A percentile compares a stretch with the other conserved stretches of the same genome.
phyloP scores from a whole-genome alignment of 2,113 vertebrate genomes.

The Pluvianellus socialis region DNA sequence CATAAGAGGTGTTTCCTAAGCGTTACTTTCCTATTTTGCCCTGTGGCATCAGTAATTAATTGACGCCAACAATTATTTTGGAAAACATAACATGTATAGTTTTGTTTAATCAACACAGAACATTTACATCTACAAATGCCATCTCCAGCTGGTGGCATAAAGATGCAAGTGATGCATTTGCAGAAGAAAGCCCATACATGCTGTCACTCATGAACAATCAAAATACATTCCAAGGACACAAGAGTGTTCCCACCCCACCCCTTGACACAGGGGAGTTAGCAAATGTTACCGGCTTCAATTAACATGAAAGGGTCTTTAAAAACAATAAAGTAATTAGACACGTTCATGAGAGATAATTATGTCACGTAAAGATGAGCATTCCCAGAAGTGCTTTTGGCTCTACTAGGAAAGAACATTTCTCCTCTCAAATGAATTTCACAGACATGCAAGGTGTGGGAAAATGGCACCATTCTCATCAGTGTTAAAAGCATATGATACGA shows the following conservation, averaged over 20 bases:
- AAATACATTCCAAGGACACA: not conserved
- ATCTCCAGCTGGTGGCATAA: not conserved
- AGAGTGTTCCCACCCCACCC: not conserved
- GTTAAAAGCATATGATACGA: conserved; percentile 74
- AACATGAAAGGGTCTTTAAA: conserved; percentile 42
- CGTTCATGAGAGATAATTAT: conserved; percentile 54
- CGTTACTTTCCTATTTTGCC: not conserved
- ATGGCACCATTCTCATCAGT: conserved; percentile 68
- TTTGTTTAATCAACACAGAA: not conserved
- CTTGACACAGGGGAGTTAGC: not conserved
- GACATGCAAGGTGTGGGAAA: not conserved
- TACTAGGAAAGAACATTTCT: conserved; percentile 39
- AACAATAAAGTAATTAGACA: conserved; percentile 60
- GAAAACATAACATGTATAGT: not conserved
- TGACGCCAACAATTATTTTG: not conserved
- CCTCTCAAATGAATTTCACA: not conserved
- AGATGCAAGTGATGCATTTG: not conserved
- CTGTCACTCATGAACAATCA: not conserved
- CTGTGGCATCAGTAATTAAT: not conserved
- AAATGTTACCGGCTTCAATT: conserved; percentile 50
- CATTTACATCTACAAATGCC: not conserved
- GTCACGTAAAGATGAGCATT: conserved; percentile 53
- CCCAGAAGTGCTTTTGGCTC: conserved; percentile 41
- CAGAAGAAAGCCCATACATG: not conserved
- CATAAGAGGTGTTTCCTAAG: not conserved